Evolutionary conservation across 2,797 vertebrate species (phyloP), one percentile per base, ranked within the genome.

Genomic region (Epinephelus awoara): DNA sequence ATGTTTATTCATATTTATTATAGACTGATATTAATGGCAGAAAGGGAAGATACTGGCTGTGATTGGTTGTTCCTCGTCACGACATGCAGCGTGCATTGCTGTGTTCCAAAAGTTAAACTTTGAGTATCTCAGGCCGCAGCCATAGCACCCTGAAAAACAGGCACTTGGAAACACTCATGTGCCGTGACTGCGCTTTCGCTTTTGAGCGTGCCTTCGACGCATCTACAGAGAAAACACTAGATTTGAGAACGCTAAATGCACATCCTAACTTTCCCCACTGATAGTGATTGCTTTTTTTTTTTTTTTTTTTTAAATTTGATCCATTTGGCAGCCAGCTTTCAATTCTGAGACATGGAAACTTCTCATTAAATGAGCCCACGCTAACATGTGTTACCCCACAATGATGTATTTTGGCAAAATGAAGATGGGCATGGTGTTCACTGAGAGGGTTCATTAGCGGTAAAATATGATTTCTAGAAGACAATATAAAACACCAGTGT

Each of bases 351-450:
- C 11, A 15, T 67, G 51, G 9, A 44, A 52, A 46, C 11, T 12
- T 75, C n/a, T 52, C 29, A 38, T 27, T 12, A 52, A 25, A 51
- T 25, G 10, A 47, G 18, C 10, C 3, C 6, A 50, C 44, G 10
- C 56, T 47, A 70, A 58, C 2, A 27, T 65, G 34, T 40, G 12
- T 64, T 29, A 15, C 14, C 3, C 8, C 17, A 61, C 2, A 42
- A n/a, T 62, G 4, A 67, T 67, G 42, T 1, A 59, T 58, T 63
- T 62, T 23, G 29, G 69, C 6, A 59, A 73, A 57, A 71, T 65
- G 56, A 66, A 70, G 29, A 58, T 54, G 40, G 46, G 19, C 23
- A 9, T 19, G 3, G 19, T 23, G 38, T 73, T 82, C 23, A 64
- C 21, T 47, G 15, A 50, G 51, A 34, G 5, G 13, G 10, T 46